Evolutionary conservation across 2,888 invertebrate species (phyloP), one percentile per base, ranked within the genome.

Genomic region (Sminthurinus aureus): DNA sequence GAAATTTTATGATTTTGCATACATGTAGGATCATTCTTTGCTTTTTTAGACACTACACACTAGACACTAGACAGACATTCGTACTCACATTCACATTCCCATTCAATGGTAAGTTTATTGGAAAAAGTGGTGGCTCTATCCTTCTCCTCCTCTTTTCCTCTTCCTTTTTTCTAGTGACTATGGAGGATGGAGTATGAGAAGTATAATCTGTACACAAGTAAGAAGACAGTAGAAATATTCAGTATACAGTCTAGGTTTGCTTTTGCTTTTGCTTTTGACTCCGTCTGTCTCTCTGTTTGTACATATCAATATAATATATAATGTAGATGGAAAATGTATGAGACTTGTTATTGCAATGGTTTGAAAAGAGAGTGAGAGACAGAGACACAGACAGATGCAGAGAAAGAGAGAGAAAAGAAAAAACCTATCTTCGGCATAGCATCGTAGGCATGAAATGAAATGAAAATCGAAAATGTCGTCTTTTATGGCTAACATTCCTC

Each of bases 401-500:
- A 75, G n/a, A 75, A 22, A 38, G 51, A 75, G 51, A 81, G 64
- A 80, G 51, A 22, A 38, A n/a, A 75, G 51, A 81, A 75, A 80
- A 81, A 81, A 66, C 74, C 81, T 74, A 81, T 81, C 74, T 81
- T 74, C 74, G 74, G 81, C 76, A 52, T 77, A 67, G 77, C 76
- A 82, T 77, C 67, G 80, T 83, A 78, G 83, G 83, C 80, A 83
- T 79, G 83, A 83, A 83, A 83, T 83, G 83, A 83, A 83, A 83
- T 83, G 79, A 79, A 83, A 83, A 83, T 83, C 83, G 83, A 83
- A 83, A 83, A 83, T 83, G 83, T 83, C 83, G 78, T 83, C 83
- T 83, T 83, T 83, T 83, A 83, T 83, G 83, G 83, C 82, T 82
- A 83, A 83, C 83, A 83, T 83, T 83, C 83, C 83, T 82, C 82